Base-by-base conservation (phyloP, 2,113 vertebrate genomes). In the Scolopax mira region DNA sequence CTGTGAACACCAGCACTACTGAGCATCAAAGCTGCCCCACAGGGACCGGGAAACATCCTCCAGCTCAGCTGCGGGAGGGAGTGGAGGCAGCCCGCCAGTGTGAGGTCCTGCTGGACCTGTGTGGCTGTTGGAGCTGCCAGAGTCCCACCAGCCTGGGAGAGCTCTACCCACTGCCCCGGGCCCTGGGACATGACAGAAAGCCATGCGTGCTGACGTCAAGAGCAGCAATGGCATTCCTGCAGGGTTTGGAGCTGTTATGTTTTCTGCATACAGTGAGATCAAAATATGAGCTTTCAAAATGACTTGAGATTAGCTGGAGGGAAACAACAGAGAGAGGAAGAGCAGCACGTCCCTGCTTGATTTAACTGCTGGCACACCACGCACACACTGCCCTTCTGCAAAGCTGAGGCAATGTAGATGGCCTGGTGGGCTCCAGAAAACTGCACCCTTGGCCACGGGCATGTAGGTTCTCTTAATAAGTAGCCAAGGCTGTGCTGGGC, bases 241-340 rank as follows among this genome's bases (percentile, higher is more conserved):
- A 73, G 23, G 11, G 22, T 42, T 79, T 57, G 73, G 64, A 95
- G 44, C n/a, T 58, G 28, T 70, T 74, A 22, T 3, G 3, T 79
- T 86, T 83, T 65, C 77, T 70, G 24, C 73, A 52, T 35, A 57
- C 27, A 73, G 35, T 1, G 7, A 84, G 80, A 74, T 65, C 60
- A 93, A 95, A 94, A 73, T 41, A 83, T 6, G 66, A 83, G 46
- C 65, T 88, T 89, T 71, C 66, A 91, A 94, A 84, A 93, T 62
- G 0, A 79, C 73, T 85, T 94, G 41, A 80, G 69, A 85, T 74
- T 78, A 79, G 81, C 69, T 91, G 73, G 54, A 77, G 46, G 85
- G 49, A 93, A 94, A 67, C 57, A 87, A 27, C 28, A 77, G 60
- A 78, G 70, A 78, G 35, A 66, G n/a, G n/a, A 46, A 92, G 22